A percentile compares a stretch with the other conserved stretches of the same genome.
phyloP scores from a whole-genome alignment of 2,888 invertebrate species.

The Phyllotreta cruciferae region DNA sequence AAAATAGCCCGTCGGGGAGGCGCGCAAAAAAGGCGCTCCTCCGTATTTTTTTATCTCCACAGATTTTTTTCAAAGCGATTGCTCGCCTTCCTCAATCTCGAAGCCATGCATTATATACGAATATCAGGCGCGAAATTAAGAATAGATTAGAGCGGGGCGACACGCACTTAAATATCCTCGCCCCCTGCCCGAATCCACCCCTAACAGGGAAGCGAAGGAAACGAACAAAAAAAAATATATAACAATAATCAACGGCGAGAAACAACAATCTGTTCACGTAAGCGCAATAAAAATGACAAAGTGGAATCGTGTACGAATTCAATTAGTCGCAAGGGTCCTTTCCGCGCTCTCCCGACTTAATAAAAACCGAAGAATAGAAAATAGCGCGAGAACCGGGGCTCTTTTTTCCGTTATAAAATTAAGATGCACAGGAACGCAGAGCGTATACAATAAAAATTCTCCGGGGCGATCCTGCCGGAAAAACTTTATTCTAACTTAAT shows the following conservation, averaged over 20 bases:
- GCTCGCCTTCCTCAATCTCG: conserved; percentile 4
- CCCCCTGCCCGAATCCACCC: too few relatives aligned
- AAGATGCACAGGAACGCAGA: conserved; percentile 28
- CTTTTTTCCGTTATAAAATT: conserved; percentile 23
- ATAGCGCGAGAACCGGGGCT: conserved; percentile 4
- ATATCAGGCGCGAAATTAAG: conserved; percentile 11
- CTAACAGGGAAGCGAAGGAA: neutral
- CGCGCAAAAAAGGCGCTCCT: neutral
- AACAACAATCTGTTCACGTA: conserved; percentile 19
- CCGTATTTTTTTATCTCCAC: too few relatives aligned
- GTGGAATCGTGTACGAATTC: conserved; percentile 27
- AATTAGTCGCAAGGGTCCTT: conserved; percentile 33
- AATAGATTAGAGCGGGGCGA: conserved; percentile 9
- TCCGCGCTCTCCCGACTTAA: conserved; percentile 22
- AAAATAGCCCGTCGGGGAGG: conserved; percentile 5
- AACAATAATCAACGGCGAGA: neutral
- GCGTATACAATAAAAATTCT: conserved; percentile 19
- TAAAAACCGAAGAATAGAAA: conserved; percentile 13
- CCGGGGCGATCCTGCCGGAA: too few relatives aligned
- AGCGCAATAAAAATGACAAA: conserved; percentile 31
- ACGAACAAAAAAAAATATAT: conserved; percentile 3
- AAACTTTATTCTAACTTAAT: too few relatives aligned
- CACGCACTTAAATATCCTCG: too few relatives aligned
- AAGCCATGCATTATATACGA: neutral
- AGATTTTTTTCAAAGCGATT: conserved; percentile 4